phyloP scores from a whole-genome alignment of 2,888 invertebrate species.

The Agrochola macilenta region DNA sequence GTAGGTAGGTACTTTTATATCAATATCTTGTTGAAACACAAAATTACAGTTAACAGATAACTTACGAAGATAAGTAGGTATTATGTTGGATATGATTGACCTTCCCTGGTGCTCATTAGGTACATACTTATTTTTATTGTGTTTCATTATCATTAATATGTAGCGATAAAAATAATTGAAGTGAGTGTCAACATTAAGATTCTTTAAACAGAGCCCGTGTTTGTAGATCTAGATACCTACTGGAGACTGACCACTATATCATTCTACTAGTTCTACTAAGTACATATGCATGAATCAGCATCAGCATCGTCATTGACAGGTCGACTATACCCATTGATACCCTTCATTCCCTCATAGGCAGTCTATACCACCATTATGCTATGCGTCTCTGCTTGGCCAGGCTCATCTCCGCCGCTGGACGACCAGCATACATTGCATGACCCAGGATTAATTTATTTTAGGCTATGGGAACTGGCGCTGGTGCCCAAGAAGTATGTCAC shows the following conservation, averaged over 20 bases:
- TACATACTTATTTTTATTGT: slow-evolving; percentile 21
- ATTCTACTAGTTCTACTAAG: no score
- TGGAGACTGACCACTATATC: not conserved
- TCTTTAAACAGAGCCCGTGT: not conserved
- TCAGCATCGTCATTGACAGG: no score
- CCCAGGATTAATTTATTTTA: not conserved
- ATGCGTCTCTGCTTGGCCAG: not conserved
- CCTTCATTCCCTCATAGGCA: not conserved
- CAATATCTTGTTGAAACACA: slow-evolving; percentile 9
- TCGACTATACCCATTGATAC: not conserved
- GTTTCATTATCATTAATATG: slow-evolving; percentile 22
- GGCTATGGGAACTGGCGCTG: not conserved
- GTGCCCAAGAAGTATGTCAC: no score
- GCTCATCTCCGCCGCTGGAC: not conserved
- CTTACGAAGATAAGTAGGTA: slow-evolving; percentile 1
- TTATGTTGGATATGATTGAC: slow-evolving; percentile 24
- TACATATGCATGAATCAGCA: not conserved
- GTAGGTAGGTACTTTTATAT: not conserved
- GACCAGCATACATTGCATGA: no score
- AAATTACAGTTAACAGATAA: slow-evolving; percentile 20
- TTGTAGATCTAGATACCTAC: no score
- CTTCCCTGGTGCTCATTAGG: slow-evolving; percentile 32
- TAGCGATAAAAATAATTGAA: slow-evolving; percentile 35
- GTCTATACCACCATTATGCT: not conserved
- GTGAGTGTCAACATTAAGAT: slow-evolving; percentile 1